Conservation (phyloP, 2,888 invertebrate species). For the Hypolimnas misippus region DNA sequence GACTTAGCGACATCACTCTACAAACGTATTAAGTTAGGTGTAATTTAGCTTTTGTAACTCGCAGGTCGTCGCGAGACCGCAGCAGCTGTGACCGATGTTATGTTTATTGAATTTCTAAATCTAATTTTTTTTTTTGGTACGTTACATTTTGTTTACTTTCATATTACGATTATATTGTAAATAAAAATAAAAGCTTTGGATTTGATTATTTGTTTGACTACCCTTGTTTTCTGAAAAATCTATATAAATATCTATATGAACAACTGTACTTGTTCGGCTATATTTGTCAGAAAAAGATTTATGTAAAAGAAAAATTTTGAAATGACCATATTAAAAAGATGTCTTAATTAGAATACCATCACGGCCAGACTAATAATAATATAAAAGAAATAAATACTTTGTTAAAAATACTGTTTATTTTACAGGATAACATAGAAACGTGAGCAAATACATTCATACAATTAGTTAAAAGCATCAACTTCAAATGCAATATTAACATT, state of each 20-base stretch:
- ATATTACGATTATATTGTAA: conserved; percentile 79
- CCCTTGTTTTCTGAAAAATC: conserved; percentile 6
- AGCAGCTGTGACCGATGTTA: conserved; percentile 49
- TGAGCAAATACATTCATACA: conserved; percentile 29
- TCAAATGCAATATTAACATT: conserved; percentile 20
- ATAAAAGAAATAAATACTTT: background rate
- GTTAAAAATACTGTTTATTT: conserved; percentile 39
- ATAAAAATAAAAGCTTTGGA: conserved; percentile 83
- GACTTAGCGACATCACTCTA: conserved; percentile 12
- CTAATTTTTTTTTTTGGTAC: conserved; percentile 70
- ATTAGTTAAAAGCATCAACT: conserved; percentile 22
- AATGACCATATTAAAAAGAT: too few relatives aligned
- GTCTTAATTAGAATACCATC: too few relatives aligned
- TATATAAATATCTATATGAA: too few relatives aligned
- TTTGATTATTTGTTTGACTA: conserved; percentile 53
- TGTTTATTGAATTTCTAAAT: conserved; percentile 69
- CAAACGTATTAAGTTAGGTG: conserved; percentile 47
- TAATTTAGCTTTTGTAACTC: conserved; percentile 76
- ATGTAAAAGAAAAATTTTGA: too few relatives aligned
- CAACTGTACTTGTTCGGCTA: too few relatives aligned
- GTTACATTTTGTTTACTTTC: conserved; percentile 83
- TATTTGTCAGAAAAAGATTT: too few relatives aligned
- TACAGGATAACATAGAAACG: conserved; percentile 34
- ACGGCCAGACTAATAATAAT: too few relatives aligned
- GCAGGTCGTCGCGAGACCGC: conserved; percentile 33